These are phyloP conservation scores for Vanessa cardui DNA, from an alignment of 2,888 invertebrate genomes.

Conservation along the genomic window DNA sequence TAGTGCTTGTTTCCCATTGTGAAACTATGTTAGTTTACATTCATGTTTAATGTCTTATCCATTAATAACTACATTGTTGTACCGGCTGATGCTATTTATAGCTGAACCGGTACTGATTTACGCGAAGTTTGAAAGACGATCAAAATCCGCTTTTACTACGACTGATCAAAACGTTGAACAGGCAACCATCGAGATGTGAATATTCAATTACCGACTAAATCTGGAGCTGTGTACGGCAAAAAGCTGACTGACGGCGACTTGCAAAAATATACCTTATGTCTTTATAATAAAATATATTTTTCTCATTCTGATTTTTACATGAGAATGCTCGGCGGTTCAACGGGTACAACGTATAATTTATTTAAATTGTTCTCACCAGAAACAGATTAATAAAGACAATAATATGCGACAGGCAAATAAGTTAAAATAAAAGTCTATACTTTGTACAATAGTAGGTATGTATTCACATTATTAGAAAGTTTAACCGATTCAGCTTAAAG, in stretches of 20 bases:
- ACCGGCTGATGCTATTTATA: background rate
- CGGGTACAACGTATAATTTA: conserved; percentile 55
- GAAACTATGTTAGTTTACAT: background rate
- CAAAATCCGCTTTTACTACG: conserved; percentile 47
- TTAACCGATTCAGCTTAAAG: too few species aligned
- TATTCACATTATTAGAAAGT: too few species aligned
- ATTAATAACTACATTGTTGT: background rate
- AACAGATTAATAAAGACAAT: conserved; percentile 41
- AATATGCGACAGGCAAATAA: background rate
- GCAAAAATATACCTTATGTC: conserved; percentile 19
- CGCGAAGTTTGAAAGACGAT: conserved; percentile 41
- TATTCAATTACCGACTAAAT: conserved; percentile 69
- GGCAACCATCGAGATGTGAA: conserved; percentile 62
- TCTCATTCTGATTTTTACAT: background rate
- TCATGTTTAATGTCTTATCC: background rate
- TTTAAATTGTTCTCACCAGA: conserved; percentile 57
- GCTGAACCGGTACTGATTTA: conserved; percentile 33
- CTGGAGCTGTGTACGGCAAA: conserved; percentile 29
- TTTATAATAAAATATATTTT: conserved; percentile 18
- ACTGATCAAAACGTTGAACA: conserved; percentile 60
- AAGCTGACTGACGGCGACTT: background rate
- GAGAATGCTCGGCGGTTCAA: conserved; percentile 4
- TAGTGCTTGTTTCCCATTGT: too few species aligned
- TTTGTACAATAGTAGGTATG: too few species aligned
- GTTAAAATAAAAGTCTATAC: too few species aligned